phyloP scores from a whole-genome alignment of 1,140 invertebrate genomes.

The Rhyzopertha dominica region DNA sequence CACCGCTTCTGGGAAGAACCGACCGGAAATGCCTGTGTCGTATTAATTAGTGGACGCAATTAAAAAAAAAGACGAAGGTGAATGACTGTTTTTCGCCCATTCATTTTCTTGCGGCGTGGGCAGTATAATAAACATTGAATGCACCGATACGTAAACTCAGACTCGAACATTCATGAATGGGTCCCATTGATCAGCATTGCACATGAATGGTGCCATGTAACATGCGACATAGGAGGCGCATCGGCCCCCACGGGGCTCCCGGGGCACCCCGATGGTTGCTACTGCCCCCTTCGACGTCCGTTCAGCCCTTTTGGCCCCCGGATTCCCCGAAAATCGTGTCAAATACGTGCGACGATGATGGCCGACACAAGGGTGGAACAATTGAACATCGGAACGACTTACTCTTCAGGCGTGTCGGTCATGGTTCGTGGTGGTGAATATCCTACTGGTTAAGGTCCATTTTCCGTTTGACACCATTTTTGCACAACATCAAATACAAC shows the following conservation, averaged over 20 bases:
- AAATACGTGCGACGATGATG: constrained; percentile 16
- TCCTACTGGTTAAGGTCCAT: constrained; percentile 60
- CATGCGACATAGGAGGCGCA: too few species aligned
- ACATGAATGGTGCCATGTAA: too few species aligned
- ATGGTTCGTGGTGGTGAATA: constrained; percentile 66
- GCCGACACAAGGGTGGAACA: constrained; percentile 22
- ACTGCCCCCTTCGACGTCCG: constrained; percentile 4
- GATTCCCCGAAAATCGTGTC: constrained; percentile 10
- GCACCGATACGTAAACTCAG: too few species aligned
- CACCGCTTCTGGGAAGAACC: too few species aligned
- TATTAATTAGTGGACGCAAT: too few species aligned
- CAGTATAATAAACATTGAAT: too few species aligned
- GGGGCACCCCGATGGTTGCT: too few species aligned
- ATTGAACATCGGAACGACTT: constrained; percentile 47
- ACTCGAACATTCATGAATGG: constrained; percentile 17
- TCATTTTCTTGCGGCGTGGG: too few species aligned
- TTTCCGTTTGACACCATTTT: constrained; percentile 48
- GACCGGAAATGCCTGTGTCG: too few species aligned
- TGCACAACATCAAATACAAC: constrained; percentile 42
- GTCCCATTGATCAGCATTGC: constrained; percentile 15
- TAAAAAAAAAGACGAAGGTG: too few species aligned
- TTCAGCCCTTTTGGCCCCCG: constrained; percentile 4
- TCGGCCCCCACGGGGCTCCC: too few species aligned
- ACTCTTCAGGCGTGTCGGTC: constrained; percentile 72
- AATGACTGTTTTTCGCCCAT: too few species aligned